These are phyloP conservation scores for Cyanistes caeruleus DNA, from an alignment of 2,113 vertebrate genomes.

Conservation along the genomic window DNA sequence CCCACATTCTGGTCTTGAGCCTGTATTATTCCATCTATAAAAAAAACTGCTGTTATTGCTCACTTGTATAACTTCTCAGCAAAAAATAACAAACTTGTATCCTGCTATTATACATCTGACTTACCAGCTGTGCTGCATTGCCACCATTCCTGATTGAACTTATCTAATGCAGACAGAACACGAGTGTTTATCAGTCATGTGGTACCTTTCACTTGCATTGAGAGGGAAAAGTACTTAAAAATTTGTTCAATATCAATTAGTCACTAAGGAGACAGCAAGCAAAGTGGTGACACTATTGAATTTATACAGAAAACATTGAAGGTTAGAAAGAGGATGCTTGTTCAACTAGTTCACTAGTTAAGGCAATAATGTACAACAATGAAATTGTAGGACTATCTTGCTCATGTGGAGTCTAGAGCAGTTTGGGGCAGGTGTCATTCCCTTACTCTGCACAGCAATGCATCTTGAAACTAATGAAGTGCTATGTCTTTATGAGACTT, in stretches of 20 bases:
- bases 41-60: background rate
- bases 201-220: background rate
- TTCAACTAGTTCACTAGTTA: background rate
- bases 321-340: background rate
- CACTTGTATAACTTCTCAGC: background rate
- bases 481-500: conserved; percentile 31
- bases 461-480: conserved; percentile 57
- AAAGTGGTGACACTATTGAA: background rate
- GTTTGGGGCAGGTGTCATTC: background rate
- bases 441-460: background rate
- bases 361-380: background rate
- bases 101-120: background rate
- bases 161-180: background rate
- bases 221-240: background rate
- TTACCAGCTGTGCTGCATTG: background rate
- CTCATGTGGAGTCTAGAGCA: background rate
- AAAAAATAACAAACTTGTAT: background rate
- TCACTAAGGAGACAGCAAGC: background rate
- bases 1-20: background rate
- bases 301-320: background rate
- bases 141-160: background rate
- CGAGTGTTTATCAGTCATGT: background rate
- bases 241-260: background rate
- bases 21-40: background rate
- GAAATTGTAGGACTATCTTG: background rate